These are phyloP conservation scores for Callyntrura guangdongensis DNA, from an alignment of 2,888 invertebrate species.

Conservation along the genomic window DNA sequence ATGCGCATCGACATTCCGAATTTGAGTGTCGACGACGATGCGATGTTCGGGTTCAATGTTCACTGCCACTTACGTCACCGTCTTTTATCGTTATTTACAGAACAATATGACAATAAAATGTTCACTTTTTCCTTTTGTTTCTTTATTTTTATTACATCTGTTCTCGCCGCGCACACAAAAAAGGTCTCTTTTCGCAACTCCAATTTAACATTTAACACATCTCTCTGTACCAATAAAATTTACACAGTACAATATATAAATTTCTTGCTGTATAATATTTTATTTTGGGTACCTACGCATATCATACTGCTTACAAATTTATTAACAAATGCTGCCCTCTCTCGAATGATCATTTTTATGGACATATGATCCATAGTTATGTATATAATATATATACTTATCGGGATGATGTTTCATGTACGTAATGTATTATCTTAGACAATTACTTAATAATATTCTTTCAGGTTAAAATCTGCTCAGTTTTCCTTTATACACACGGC, in stretches of 20 bases:
- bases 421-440: not conserved
- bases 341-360: not conserved
- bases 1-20: no score
- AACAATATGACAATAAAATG: not conserved
- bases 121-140: not conserved
- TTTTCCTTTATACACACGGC: constrained; percentile 13
- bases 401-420: not conserved
- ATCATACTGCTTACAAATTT: constrained; percentile 24
- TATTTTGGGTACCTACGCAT: no score
- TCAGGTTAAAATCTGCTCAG: constrained; percentile 34
- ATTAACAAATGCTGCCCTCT: not conserved
- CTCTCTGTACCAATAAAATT: not conserved
- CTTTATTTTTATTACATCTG: constrained; percentile 13
- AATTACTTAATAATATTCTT: not conserved
- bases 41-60: no score
- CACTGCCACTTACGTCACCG: no score
- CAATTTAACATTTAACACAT: not conserved
- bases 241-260: not conserved
- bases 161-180: not conserved
- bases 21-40: no score
- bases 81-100: not conserved
- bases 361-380: not conserved
- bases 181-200: not conserved
- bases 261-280: not conserved
- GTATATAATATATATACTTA: not conserved